phyloP scores from a whole-genome alignment of 2,888 invertebrate species.

The Iphiclides podalirius region DNA sequence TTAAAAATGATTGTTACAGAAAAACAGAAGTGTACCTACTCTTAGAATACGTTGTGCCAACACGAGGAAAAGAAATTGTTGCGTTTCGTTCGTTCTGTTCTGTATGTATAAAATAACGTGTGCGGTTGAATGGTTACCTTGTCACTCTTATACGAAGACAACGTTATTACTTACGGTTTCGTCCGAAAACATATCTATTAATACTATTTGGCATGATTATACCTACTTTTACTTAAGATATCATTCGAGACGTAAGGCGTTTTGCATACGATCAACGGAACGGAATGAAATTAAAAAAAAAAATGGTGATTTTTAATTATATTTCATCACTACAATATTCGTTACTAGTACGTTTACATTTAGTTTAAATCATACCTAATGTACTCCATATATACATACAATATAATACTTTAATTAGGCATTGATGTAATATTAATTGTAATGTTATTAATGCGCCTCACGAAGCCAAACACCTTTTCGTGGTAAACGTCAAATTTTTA shows the following conservation, averaged over 20 bases:
- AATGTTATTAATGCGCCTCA: background rate
- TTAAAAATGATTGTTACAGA: background rate
- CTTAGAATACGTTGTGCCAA: no score
- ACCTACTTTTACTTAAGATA: slow-evolving; percentile 14
- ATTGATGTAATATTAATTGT: slow-evolving; percentile 3
- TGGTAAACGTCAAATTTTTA: no score
- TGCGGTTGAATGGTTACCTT: background rate
- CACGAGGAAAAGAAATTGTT: background rate
- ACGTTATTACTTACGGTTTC: no score
- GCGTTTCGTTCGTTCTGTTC: background rate
- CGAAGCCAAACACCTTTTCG: background rate
- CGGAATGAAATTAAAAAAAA: slow-evolving; percentile 22
- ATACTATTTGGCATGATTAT: slow-evolving; percentile 24
- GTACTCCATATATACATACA: slow-evolving; percentile 39
- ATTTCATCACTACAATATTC: slow-evolving; percentile 36
- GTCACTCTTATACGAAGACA: no score
- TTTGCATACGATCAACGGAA: slow-evolving; percentile 6
- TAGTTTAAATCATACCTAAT: slow-evolving; percentile 54
- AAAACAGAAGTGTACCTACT: no score
- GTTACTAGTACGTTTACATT: slow-evolving; percentile 69
- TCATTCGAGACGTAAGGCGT: slow-evolving; percentile 3
- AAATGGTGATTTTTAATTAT: slow-evolving; percentile 25
- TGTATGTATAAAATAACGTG: background rate
- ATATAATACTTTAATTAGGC: slow-evolving; percentile 10
- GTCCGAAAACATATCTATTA: slow-evolving; percentile 11